phyloP scores from a whole-genome alignment of 1,140 invertebrate species.

The Neotoxoptera formosana region DNA sequence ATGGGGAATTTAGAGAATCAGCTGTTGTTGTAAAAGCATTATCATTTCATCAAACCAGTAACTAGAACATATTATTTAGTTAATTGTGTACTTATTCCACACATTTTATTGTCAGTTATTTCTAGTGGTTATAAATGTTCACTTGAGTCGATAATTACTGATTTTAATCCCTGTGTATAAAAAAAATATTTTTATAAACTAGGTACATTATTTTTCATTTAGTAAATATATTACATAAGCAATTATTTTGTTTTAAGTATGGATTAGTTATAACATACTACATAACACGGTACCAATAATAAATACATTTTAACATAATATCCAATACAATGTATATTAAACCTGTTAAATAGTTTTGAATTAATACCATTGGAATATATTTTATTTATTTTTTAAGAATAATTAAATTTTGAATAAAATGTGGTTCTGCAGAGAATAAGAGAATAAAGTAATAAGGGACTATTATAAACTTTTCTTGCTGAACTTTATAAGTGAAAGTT shows the following conservation, averaged over 20 bases:
- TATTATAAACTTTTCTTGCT: slow-evolving; percentile 5
- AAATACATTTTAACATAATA: too few relatives aligned
- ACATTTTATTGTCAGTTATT: not conserved
- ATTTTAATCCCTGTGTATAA: too few relatives aligned
- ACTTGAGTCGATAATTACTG: not conserved
- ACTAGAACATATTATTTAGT: not conserved
- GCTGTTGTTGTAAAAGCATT: not conserved
- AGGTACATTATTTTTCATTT: too few relatives aligned
- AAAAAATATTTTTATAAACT: too few relatives aligned
- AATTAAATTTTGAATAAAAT: not conserved
- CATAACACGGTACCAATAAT: too few relatives aligned
- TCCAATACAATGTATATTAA: too few relatives aligned
- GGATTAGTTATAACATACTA: not conserved
- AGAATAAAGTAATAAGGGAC: not conserved
- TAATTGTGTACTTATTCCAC: not conserved
- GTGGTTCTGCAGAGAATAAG: not conserved
- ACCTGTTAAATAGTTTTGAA: not conserved
- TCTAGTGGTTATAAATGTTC: not conserved
- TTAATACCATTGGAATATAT: not conserved
- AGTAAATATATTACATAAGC: not conserved
- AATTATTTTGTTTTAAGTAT: not conserved
- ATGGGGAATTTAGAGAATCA: not conserved
- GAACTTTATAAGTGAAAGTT: slow-evolving; percentile 37
- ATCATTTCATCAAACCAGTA: too few relatives aligned
- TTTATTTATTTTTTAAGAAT: not conserved